Percentiles rank a stretch among this genome's conserved stretches.
Evolutionary conservation across 1,140 invertebrate genomes (phyloP).

Genomic region (Formica exsecta): DNA sequence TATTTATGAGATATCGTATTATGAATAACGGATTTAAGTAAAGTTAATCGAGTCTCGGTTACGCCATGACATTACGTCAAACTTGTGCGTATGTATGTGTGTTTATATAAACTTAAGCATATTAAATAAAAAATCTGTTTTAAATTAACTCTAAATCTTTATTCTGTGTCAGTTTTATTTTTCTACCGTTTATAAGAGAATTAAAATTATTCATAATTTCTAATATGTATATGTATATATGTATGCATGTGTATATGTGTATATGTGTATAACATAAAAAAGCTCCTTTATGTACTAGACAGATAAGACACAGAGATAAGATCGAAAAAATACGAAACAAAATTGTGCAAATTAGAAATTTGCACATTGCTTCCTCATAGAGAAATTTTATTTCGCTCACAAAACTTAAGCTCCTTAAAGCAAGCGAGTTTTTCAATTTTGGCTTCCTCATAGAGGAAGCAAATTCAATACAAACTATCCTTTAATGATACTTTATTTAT

Average conservation of each 20-base stretch:
- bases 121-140: not conserved
- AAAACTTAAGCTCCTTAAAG: too few relatives aligned
- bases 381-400: too few relatives aligned
- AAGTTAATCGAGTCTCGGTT: constrained; percentile 22
- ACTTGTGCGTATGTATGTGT: not conserved
- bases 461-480: too few relatives aligned
- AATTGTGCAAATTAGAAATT: not conserved
- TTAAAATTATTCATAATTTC: not conserved
- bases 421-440: too few relatives aligned
- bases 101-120: not conserved
- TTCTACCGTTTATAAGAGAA: not conserved
- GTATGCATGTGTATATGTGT: not conserved
- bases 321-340: not conserved
- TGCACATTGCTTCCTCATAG: too few relatives aligned
- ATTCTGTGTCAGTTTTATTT: not conserved
- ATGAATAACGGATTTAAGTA: constrained; percentile 28
- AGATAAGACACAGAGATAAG: not conserved
- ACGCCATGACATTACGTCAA: not conserved
- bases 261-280: not conserved
- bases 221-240: not conserved
- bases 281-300: not conserved
- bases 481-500: too few relatives aligned
- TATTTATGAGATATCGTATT: constrained; percentile 10
- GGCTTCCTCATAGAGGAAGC: too few relatives aligned
- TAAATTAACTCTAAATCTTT: not conserved